Evolutionary conservation across 2,888 invertebrate species (phyloP), one percentile per base, ranked within the genome.

Genomic region (Nineta flava): DNA sequence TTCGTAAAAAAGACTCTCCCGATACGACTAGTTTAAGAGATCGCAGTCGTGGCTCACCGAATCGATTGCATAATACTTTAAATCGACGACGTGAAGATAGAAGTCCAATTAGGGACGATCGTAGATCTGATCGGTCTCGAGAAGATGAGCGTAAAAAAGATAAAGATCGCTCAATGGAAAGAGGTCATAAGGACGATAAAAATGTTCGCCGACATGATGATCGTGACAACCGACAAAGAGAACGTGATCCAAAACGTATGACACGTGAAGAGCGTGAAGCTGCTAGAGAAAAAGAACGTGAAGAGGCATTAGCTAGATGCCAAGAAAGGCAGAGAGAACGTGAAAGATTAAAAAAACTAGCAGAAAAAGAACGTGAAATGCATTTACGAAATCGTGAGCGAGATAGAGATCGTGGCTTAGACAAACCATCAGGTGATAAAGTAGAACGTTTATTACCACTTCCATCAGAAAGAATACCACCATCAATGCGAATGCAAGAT

Each of bases 231-330:
- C 63, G 71, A 51, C 79, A 79, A 48, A 70, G 81, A 38, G 79
- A 79, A 15, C 61, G 73, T 2, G 73, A 73, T 48, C 66, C 66
- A 45, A 66, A 68, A 56, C 56, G 74, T 2, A 60, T 70, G 5
- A 70, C 72, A 19, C 59, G 75, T 12, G 75, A 75, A 55, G 74
- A 74, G 53, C 57, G 74, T 9, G 76, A 76, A 58, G 74, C 74
- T 1, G 75, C 74, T 1, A 62, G 77, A 2, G 75, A 77, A 54
- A 77, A 77, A 56, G 77, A 78, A 57, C 67, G 77, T 1, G 74
- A 76, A 55, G 86, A 86, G 55, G 74, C 75, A 0, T 62, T 76
- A 49, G 80, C 79, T 2, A 71, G 85, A 54, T 81, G 82, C 48
- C 76, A 85, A 50, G 73, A 74, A 53, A 63, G 74, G 9, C 73